A percentile compares a stretch with the other conserved stretches of the same genome.
Conservation (phyloP, 2,113 vertebrate species). For the Isurus oxyrinchus region DNA sequence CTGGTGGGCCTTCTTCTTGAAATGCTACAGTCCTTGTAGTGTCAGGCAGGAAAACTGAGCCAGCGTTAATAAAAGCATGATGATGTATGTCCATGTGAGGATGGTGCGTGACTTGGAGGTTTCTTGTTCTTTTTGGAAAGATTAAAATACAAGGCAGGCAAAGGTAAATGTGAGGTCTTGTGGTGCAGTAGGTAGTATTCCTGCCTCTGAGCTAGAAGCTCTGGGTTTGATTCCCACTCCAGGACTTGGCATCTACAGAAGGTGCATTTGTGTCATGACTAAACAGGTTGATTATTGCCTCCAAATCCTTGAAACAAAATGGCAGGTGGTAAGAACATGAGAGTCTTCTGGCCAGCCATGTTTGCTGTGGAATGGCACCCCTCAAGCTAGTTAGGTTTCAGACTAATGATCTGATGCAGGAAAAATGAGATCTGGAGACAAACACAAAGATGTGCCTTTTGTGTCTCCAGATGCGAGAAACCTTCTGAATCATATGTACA, state of each 20-base stretch:
- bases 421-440: background rate
- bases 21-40: background rate
- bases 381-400: background rate
- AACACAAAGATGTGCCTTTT: background rate
- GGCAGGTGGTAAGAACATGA: background rate
- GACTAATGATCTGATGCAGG: background rate
- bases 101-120: background rate
- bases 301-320: background rate
- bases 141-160: background rate
- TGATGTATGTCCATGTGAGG: background rate
- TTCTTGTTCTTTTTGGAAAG: background rate
- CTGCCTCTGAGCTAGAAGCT: background rate
- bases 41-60: background rate
- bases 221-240: no score
- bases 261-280: background rate
- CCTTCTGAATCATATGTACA: background rate
- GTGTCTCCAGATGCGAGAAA: background rate
- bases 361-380: background rate
- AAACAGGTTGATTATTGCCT: background rate
- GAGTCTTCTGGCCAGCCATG: background rate
- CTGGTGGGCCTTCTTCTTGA: background rate
- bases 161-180: background rate
- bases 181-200: background rate
- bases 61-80: no score
- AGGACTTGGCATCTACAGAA: background rate